These are phyloP conservation scores for Xenopus borealis DNA, from an alignment of 2,113 vertebrate species.

Conservation along the genomic window DNA sequence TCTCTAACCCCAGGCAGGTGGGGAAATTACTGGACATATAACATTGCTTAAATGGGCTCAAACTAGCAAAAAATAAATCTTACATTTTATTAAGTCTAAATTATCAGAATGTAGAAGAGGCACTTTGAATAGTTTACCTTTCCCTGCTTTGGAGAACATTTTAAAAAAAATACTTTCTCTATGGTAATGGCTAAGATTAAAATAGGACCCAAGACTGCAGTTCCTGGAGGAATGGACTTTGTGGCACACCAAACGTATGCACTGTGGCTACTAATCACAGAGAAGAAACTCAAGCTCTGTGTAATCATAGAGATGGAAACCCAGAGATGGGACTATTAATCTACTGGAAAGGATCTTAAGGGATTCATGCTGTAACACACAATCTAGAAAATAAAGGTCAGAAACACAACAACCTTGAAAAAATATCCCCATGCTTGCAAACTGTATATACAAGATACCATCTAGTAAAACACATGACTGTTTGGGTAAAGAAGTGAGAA, in stretches of 20 bases:
- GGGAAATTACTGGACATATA: too few species aligned
- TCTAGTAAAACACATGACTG: not conserved
- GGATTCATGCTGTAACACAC: not conserved
- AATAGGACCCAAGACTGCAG: not conserved
- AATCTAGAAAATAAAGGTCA: constrained; percentile 1
- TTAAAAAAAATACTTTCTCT: not conserved
- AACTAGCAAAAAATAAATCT: too few species aligned
- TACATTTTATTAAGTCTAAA: too few species aligned
- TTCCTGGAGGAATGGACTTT: not conserved
- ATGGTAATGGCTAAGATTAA: not conserved
- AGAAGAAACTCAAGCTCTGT: not conserved
- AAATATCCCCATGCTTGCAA: not conserved
- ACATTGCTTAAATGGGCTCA: too few species aligned
- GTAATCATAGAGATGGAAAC: not conserved
- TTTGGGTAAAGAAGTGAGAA: not conserved
- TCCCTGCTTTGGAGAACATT: not conserved
- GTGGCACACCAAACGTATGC: not conserved
- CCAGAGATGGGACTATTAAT: not conserved
- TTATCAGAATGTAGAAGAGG: too few species aligned
- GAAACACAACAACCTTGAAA: constrained; percentile 1
- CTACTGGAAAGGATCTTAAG: not conserved
- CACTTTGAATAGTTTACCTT: not conserved
- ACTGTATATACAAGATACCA: not conserved
- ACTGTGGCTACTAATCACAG: not conserved
- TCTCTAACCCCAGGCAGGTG: too few species aligned